Evolutionary conservation across 1,140 invertebrate genomes (phyloP).

Genomic region (Nebria ingens): DNA sequence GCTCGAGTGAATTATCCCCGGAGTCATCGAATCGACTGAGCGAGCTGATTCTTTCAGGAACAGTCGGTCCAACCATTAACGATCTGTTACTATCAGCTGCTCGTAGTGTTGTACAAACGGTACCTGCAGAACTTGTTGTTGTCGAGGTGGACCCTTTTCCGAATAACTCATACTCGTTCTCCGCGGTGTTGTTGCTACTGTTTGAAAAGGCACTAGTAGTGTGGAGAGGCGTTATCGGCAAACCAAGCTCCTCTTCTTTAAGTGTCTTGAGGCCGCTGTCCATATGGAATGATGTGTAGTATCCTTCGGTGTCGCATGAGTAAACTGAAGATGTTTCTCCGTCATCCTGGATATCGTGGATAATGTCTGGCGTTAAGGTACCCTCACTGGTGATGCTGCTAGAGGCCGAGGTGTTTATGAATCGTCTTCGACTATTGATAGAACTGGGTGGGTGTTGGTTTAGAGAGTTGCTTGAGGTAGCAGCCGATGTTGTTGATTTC

Average conservation of each 20-base stretch:
- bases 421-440: conserved; percentile 51
- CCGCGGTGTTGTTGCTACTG: conserved; percentile 51
- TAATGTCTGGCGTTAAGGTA: conserved; percentile 72
- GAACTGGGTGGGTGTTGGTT: conserved; percentile 55
- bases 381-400: conserved; percentile 76
- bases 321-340: conserved; percentile 87
- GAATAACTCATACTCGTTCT: conserved; percentile 82
- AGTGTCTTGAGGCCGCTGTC: conserved; percentile 84
- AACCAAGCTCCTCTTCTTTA: conserved; percentile 58
- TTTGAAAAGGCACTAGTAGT: conserved; percentile 46
- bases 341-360: conserved; percentile 63
- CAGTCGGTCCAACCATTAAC: conserved; percentile 51
- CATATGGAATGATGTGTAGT: conserved; percentile 94
- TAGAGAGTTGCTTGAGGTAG: conserved; percentile 54
- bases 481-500: conserved; percentile 52
- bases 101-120: conserved; percentile 71
- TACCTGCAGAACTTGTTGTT: conserved; percentile 80
- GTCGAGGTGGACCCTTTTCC: conserved; percentile 81
- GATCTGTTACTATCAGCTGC: conserved; percentile 46
- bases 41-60: conserved; percentile 66
- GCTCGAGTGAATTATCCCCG: conserved; percentile 44
- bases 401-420: conserved; percentile 61
- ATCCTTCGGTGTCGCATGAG: conserved; percentile 92
- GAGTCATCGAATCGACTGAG: conserved; percentile 37
- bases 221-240: conserved; percentile 49